Conservation (phyloP, 2,797 vertebrate genomes). For the Huso huso region DNA sequence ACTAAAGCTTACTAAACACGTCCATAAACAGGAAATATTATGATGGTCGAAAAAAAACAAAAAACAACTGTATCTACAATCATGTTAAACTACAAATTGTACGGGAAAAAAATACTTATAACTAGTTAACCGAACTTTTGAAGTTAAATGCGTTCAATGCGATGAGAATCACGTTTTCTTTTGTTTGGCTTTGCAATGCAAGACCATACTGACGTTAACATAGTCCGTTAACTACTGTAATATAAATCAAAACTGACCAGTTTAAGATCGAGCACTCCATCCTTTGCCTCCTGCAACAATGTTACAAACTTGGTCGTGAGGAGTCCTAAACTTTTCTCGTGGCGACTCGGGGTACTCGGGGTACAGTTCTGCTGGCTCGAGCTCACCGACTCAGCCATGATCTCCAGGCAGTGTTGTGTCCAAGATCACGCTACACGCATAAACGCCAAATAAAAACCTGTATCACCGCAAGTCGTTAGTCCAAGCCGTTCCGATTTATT, state of each 20-base stretch:
- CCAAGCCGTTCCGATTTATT: too few species aligned
- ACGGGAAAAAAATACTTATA: background rate
- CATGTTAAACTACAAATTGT: background rate
- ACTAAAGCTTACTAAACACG: too few species aligned
- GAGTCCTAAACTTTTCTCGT: conserved; percentile 90
- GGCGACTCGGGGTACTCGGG: conserved; percentile 60
- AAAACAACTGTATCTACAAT: too few species aligned
- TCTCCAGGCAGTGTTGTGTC: conserved; percentile 23
- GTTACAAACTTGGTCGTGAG: conserved; percentile 86
- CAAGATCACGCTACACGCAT: background rate
- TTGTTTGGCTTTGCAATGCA: conserved; percentile 33
- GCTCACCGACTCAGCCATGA: conserved; percentile 42
- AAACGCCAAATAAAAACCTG: background rate
- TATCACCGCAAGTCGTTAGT: too few species aligned
- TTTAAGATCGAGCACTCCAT: conserved; percentile 85
- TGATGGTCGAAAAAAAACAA: too few species aligned
- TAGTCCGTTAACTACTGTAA: too few species aligned
- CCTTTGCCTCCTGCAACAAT: conserved; percentile 78
- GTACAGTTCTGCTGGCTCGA: conserved; percentile 32
- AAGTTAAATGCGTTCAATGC: too few species aligned
- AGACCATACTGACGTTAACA: background rate
- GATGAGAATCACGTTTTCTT: conserved; percentile 15
- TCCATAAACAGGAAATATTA: too few species aligned
- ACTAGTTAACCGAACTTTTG: background rate
- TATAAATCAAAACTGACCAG: conserved; percentile 63